Evolutionary conservation across 30 jellyfish, hydroid and myxozoan genomes (phyloP).

Genomic region (Nemopilema nomurai): DNA sequence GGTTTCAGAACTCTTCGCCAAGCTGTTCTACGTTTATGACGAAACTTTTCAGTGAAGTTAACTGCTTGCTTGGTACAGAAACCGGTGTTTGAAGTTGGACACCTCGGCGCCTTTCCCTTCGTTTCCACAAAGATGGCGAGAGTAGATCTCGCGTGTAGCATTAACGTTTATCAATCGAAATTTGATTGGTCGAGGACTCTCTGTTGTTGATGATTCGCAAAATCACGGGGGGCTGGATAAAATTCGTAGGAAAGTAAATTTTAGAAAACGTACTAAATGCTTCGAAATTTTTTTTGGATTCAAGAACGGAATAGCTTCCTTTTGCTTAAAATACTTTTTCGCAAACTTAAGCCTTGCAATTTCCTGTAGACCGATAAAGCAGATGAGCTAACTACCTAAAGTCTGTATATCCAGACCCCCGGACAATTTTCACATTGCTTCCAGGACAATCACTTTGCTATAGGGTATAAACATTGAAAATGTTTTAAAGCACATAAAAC

Average conservation of each 20-base stretch:
- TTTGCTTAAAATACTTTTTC: not conserved
- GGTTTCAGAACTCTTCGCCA: conserved; percentile 24
- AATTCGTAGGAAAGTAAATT: too few species aligned
- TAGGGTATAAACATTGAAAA: not conserved
- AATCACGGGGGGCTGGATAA: not conserved
- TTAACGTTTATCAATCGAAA: conserved; percentile 24
- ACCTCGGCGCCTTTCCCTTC: not conserved
- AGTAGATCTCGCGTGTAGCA: conserved; percentile 59
- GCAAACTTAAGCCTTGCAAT: too few species aligned
- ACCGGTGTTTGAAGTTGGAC: not conserved
- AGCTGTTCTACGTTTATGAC: conserved; percentile 19
- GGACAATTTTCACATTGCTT: not conserved
- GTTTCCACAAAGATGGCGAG: conserved; percentile 63
- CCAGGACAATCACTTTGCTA: not conserved
- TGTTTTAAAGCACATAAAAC: not conserved
- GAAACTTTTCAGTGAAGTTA: conserved; percentile 11
- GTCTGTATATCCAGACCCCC: not conserved
- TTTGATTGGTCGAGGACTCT: conserved; percentile 39
- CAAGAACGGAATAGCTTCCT: not conserved
- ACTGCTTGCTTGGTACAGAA: not conserved
- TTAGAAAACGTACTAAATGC: too few species aligned
- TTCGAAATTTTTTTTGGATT: not conserved
- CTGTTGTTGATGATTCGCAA: conserved; percentile 19
- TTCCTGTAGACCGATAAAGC: too few species aligned
- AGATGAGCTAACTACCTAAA: not conserved